Evolutionary conservation across 1,140 invertebrate species (phyloP), one percentile per base, ranked within the genome.

Genomic region (Hyposmocoma kahamanoa): DNA sequence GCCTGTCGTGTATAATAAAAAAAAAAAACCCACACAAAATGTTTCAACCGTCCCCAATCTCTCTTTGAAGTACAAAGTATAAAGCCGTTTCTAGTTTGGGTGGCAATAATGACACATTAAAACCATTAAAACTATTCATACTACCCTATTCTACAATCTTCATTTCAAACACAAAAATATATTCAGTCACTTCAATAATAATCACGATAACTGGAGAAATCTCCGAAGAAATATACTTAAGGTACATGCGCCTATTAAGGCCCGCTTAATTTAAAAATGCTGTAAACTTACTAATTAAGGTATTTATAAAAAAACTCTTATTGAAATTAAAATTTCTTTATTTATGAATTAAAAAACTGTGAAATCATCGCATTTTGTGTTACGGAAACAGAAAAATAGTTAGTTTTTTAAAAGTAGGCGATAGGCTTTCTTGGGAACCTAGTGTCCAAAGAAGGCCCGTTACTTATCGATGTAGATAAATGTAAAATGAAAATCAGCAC

Each of bases 251-350:
- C 36, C 36, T 1, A 4, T 1, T n/a, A 38, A 13, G 36, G 36
- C 36, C 36, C 36, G 19, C 36, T 38, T 38, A 38, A 38, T 38
- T 38, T 38, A 9, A 19, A 38, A 38, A n/a, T 17, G n/a, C 13
- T 13, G 2, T 2, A 5, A 38, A 15, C 13, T 30, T n/a, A 1
- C 2, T 30, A 2, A 30, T n/a, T 30, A 30, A 30, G 13, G 1
- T n/a, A 30, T 1, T 1, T 30, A 30, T 10, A 13, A 30, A 30
- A 30, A n/a, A 30, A 30, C 10, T n/a, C 6, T n/a, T n/a, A 13
- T 30, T 13, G 28, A 2, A 30, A 30, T 30, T 30, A 30, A 30
- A 30, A n/a, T 30, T 30, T 10, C 10, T 30, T 30, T 30, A 30
- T 30, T 30, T n/a, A 30, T 30, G 10, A 30, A 30, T 13, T 2